Evolutionary conservation across 2,113 vertebrate species (phyloP), one percentile per base, ranked within the genome.

Genomic region (Passer montanus): DNA sequence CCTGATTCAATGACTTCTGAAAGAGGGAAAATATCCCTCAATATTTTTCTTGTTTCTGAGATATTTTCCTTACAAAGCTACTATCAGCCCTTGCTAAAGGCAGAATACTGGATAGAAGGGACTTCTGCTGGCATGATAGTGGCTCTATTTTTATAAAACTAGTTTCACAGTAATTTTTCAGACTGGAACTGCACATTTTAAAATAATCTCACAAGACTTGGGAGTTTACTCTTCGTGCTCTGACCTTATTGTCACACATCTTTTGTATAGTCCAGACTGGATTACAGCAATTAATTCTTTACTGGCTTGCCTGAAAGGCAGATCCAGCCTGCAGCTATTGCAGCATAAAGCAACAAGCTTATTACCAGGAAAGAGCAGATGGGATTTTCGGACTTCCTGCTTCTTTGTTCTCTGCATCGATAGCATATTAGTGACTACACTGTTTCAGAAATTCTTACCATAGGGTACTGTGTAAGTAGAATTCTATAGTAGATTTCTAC

Each of bases 221-320:
- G 74, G 74, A 88, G 58, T 63, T 84, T 75, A 82, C 92, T 62
- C 30, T 59, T 59, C 9, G 0, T 82, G 44, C 60, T 89, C 73
- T 92, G 94, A 94, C 80, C 86, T 96, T 92, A 92, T 72, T 89
- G 79, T 84, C 90, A 84, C 62, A 56, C 14, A 52, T 89, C 73
- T 91, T 95, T 96, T 96, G 83, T 93, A 67, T 18, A 84, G 66
- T 56, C 60, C 88, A 94, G 94, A 93, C 95, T 79, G 92, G 94
- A 97, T 96, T 96, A 96, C 73, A 62, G 90, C 95, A 95, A 95
- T 92, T 96, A 95, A 94, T 96, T 96, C 94, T 86, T 84, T 50
- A 74, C 86, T 53, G 80, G 66, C 73, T 96, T 90, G 83, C 41
- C 83, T 93, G 92, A 95, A 96, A 94, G 83, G 88, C 92, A 94